A percentile compares a stretch with the other conserved stretches of the same genome.
These are phyloP conservation scores for Macrotrachela quadricornifera DNA, from an alignment of 1,140 invertebrate species.

Conservation along the genomic window DNA sequence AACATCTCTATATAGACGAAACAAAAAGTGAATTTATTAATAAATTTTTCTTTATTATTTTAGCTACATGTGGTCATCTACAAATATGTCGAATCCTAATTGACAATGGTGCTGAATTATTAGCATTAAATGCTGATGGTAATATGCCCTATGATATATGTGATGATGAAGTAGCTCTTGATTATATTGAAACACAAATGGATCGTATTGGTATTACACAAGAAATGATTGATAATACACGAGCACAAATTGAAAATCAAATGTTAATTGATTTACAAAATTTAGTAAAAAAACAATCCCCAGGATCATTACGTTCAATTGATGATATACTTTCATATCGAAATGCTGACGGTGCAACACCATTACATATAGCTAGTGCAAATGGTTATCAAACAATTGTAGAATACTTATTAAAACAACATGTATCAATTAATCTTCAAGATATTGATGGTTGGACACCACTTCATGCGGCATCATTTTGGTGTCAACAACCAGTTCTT, in stretches of 20 bases:
- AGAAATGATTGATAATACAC: conserved; percentile 70
- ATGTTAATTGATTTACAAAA: conserved; percentile 66
- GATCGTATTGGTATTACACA: conserved; percentile 43
- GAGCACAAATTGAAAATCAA: conserved; percentile 62
- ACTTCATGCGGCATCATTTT: conserved; percentile 21
- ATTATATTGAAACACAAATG: conserved; percentile 96
- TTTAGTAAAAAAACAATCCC: no score
- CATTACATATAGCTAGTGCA: conserved; percentile 73
- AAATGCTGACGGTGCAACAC: conserved; percentile 48
- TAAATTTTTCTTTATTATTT: no score
- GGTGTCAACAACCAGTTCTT: background rate
- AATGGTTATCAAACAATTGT: conserved; percentile 13
- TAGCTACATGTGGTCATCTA: conserved; percentile 80
- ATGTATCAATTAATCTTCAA: conserved; percentile 36
- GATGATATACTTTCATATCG: no score
- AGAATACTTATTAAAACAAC: background rate
- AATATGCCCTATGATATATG: conserved; percentile 99
- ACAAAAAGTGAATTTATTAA: no score
- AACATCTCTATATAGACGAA: no score
- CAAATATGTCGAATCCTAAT: conserved; percentile 55
- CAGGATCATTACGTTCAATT: no score
- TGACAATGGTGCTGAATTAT: conserved; percentile 63
- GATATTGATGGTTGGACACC: conserved; percentile 73
- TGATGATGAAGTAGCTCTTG: conserved; percentile 82
- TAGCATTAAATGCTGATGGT: conserved; percentile 93